These are phyloP conservation scores for Tigriopus japonicus DNA, from an alignment of 1,140 invertebrate genomes.

Conservation along the genomic window DNA sequence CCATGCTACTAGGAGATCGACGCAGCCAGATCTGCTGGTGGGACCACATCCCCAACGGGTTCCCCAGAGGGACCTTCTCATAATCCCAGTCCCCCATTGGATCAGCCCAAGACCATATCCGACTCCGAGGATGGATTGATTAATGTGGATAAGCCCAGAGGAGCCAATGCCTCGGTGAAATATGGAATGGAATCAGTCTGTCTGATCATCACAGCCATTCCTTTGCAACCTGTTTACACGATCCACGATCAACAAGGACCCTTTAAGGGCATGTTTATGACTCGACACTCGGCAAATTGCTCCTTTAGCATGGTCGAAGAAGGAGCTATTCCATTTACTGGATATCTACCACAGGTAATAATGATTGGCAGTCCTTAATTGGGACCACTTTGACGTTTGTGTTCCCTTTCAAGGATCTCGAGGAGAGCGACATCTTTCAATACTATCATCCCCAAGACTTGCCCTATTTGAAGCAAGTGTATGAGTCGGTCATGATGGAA, in stretches of 20 bases:
- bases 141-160: no score
- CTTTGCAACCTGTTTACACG: slow-evolving; percentile 51
- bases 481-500: slow-evolving; percentile 33
- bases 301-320: slow-evolving; percentile 51
- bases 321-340: slow-evolving; percentile 56
- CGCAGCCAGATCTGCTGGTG: background rate
- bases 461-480: slow-evolving; percentile 51
- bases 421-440: slow-evolving; percentile 56
- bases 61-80: no score
- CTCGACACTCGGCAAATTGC: slow-evolving; percentile 50
- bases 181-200: slow-evolving; percentile 11
- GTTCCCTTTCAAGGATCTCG: slow-evolving; percentile 37
- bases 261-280: slow-evolving; percentile 39
- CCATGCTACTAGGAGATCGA: background rate
- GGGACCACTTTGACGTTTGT: background rate
- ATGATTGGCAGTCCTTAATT: background rate
- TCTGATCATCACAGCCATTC: slow-evolving; percentile 46
- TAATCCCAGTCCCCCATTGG: no score
- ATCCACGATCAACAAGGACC: slow-evolving; percentile 25
- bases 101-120: no score
- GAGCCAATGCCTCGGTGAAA: no score
- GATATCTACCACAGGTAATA: slow-evolving; percentile 52
- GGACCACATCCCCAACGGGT: background rate
- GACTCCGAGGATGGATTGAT: no score
- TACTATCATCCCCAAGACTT: slow-evolving; percentile 76